Percentiles rank a stretch among this genome's conserved stretches.
phyloP scores from a whole-genome alignment of 2,797 vertebrate genomes.

The Valencia hispanica region DNA sequence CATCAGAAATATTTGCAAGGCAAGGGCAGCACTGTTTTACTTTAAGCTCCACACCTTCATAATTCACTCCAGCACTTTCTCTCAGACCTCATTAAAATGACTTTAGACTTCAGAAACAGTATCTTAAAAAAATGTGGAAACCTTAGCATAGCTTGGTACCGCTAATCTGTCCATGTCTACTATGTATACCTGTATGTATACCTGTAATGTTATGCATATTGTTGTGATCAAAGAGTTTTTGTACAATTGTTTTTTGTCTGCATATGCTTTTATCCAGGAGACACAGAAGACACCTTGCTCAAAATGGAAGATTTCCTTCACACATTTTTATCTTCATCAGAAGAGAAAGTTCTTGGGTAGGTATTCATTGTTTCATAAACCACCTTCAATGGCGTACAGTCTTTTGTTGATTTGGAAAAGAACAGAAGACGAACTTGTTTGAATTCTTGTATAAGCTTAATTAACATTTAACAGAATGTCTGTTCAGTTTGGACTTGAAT shows the following conservation, averaged over 20 bases:
- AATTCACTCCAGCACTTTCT: no score
- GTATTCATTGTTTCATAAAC: slow-evolving; percentile 32
- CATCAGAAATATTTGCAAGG: neutral
- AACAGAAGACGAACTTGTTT: slow-evolving; percentile 9
- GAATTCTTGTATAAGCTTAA: slow-evolving; percentile 19
- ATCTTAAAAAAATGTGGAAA: no score
- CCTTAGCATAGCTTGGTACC: no score
- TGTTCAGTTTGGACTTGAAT: slow-evolving; percentile 13
- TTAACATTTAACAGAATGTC: slow-evolving; percentile 30
- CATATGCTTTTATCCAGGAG: slow-evolving; percentile 40
- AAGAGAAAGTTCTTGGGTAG: slow-evolving; percentile 44
- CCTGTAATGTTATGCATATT: neutral
- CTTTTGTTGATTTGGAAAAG: neutral
- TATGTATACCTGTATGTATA: neutral
- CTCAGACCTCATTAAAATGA: no score
- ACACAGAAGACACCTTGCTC: slow-evolving; percentile 32
- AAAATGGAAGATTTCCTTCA: slow-evolving; percentile 44
- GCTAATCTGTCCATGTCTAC: no score
- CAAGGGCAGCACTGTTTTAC: neutral
- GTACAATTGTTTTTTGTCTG: neutral
- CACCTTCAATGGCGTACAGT: neutral
- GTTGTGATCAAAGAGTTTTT: neutral
- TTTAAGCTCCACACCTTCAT: no score
- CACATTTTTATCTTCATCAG: slow-evolving; percentile 34
- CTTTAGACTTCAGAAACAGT: no score